Conservation (phyloP, 2,113 vertebrate species). For the rabbit (Oryctolagus cuniculus) region mOryCun1.1 NC_091450.1:14203501-14204000, state of each 20-base stretch:
- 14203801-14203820: background rate
- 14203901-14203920: background rate
- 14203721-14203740: background rate
- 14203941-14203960: background rate
- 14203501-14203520: background rate
- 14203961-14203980: background rate
- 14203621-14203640: background rate
- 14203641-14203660: background rate
- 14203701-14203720: background rate
- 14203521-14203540: background rate
- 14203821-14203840: background rate
- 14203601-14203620: background rate
- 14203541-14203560: background rate
- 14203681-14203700: background rate
- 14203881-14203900: background rate
- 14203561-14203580: background rate
- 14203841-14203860: background rate
- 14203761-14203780: background rate
- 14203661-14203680: background rate
- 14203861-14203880: background rate
- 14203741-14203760: background rate
- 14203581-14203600: background rate
- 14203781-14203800: background rate
- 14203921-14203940: slow-evolving; percentile 11
- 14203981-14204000: too few species aligned